Evolutionary conservation across 1,140 invertebrate species (phyloP).

Genomic region (Pinna nobilis): DNA sequence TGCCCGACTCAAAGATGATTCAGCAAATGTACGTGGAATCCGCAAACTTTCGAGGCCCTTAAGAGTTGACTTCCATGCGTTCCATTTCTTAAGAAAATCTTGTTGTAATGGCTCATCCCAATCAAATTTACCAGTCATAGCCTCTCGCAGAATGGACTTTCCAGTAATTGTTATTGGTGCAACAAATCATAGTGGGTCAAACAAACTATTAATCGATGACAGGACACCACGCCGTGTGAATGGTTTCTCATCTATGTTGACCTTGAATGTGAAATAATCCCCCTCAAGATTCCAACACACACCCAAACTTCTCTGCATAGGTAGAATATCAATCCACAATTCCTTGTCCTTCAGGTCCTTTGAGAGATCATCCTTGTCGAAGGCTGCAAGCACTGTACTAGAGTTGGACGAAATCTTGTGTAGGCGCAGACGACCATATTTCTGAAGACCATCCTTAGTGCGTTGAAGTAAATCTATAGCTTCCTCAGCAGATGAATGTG

Average conservation of each 20-base stretch:
- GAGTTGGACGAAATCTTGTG: constrained; percentile 34
- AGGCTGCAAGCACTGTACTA: constrained; percentile 19
- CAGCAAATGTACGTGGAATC: constrained; percentile 20
- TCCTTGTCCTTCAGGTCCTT: constrained; percentile 18
- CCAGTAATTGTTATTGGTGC: constrained; percentile 39
- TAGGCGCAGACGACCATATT: constrained; percentile 13
- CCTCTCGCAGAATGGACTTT: constrained; percentile 39
- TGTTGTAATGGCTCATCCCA: constrained; percentile 46
- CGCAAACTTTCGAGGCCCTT: constrained; percentile 1
- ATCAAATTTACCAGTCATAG: constrained; percentile 41
- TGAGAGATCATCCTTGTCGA: constrained; percentile 20
- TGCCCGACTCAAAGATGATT: not conserved
- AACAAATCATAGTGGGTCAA: constrained; percentile 46
- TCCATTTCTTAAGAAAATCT: constrained; percentile 11
- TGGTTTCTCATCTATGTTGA: constrained; percentile 29
- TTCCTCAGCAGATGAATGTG: constrained; percentile 9
- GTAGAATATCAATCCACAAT: not conserved
- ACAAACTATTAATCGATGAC: constrained; percentile 38
- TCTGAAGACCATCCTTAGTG: constrained; percentile 1
- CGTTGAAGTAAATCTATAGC: constrained; percentile 13
- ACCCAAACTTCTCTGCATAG: constrained; percentile 16
- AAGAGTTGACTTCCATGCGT: constrained; percentile 24
- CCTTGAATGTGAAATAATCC: constrained; percentile 18
- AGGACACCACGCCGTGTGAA: constrained; percentile 40
- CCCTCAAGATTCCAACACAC: constrained; percentile 23